phyloP scores from a whole-genome alignment of 2,113 vertebrate genomes.

The Pholis gunnellus region DNA sequence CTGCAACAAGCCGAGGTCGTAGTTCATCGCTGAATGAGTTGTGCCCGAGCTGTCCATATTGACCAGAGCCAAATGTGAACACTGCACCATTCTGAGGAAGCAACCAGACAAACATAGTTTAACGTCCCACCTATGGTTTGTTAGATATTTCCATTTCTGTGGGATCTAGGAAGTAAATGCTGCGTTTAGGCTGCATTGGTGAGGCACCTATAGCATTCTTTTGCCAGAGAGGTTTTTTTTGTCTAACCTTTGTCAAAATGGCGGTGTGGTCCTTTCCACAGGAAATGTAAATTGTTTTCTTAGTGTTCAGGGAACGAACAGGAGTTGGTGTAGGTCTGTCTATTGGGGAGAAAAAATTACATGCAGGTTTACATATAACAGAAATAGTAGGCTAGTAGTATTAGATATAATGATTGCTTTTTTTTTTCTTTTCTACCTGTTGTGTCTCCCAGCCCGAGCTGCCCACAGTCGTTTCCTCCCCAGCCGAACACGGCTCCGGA shows the following conservation, averaged over 20 bases:
- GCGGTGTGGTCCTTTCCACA: slow-evolving; percentile 95
- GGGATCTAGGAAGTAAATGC: neutral
- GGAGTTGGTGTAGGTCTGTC: slow-evolving; percentile 88
- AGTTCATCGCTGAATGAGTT: slow-evolving; percentile 91
- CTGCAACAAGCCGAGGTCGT: slow-evolving; percentile 89
- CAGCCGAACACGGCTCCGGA: slow-evolving; percentile 90
- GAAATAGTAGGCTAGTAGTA: neutral
- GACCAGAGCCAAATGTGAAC: slow-evolving; percentile 95
- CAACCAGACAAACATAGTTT: neutral
- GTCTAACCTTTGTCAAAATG: slow-evolving; percentile 89
- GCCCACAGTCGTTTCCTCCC: slow-evolving; percentile 90
- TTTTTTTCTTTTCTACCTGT: slow-evolving; percentile 17
- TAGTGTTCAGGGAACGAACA: slow-evolving; percentile 87
- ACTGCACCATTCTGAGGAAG: slow-evolving; percentile 86
- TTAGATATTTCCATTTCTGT: neutral
- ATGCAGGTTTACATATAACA: neutral
- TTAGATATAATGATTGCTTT: neutral
- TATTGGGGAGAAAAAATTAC: slow-evolving; percentile 68
- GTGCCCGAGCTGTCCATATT: slow-evolving; percentile 92
- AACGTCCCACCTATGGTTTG: neutral
- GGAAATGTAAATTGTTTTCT: slow-evolving; percentile 90
- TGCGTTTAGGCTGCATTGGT: neutral
- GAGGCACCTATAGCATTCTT: too few species aligned
- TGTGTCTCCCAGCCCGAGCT: slow-evolving; percentile 87
- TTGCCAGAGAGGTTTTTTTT: neutral